Percentiles rank a stretch among this genome's conserved stretches.
These are phyloP conservation scores for Lepilemur ruficaudatus DNA, from an alignment of 2,797 vertebrate species.

Conservation along the genomic window DNA sequence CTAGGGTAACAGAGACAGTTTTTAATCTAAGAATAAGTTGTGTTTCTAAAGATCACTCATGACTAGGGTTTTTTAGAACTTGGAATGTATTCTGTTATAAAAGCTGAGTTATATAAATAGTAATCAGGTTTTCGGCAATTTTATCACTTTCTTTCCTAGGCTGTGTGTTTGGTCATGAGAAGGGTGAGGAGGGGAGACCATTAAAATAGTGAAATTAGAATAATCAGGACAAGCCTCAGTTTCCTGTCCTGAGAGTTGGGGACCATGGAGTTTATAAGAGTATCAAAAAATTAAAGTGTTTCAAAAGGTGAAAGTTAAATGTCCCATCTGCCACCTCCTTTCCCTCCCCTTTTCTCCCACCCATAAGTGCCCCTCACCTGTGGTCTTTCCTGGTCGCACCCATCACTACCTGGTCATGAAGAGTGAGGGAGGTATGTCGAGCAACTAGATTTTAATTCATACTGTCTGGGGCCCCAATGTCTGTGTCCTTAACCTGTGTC, in stretches of 20 bases:
- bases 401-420: background rate
- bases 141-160: background rate
- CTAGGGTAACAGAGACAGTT: background rate
- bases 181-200: background rate
- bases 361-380: too few relatives aligned
- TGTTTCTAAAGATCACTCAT: constrained; percentile 31
- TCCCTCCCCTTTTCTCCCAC: background rate
- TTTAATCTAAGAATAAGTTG: background rate
- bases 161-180: background rate
- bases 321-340: background rate
- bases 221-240: background rate
- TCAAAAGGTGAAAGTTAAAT: background rate
- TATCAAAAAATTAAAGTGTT: background rate
- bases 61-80: constrained; percentile 19
- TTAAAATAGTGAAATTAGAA: background rate
- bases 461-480: background rate
- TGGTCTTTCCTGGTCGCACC: background rate
- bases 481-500: background rate
- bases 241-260: background rate
- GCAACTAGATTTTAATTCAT: background rate
- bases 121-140: background rate
- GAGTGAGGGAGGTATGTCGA: background rate
- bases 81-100: background rate
- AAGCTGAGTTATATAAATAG: constrained; percentile 9
- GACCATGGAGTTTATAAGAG: background rate